Conservation (phyloP, 2,797 vertebrate species). For the Enteromius paludinosus region DNA sequence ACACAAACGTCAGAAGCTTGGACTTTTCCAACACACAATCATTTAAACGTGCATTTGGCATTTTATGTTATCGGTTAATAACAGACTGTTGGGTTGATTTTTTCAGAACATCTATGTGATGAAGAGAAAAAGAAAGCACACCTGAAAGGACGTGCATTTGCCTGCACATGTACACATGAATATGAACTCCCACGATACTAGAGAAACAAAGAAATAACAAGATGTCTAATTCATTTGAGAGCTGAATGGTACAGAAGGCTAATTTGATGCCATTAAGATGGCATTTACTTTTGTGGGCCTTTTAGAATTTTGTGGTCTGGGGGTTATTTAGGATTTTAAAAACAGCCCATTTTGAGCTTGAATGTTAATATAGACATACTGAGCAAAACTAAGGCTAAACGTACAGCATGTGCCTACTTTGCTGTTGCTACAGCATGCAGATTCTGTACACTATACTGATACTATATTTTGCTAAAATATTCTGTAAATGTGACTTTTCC, state of each 20-base stretch:
- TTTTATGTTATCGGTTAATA: neutral
- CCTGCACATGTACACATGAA: neutral
- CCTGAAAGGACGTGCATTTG: constrained; percentile 1
- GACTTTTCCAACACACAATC: neutral
- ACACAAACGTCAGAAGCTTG: constrained; percentile 2
- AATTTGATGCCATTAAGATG: neutral
- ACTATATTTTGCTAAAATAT: neutral
- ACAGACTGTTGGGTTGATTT: neutral
- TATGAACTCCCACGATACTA: neutral
- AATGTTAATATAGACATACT: neutral
- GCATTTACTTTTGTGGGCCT: neutral
- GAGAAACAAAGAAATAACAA: constrained; percentile 6
- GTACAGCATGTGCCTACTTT: neutral
- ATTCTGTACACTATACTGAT: neutral
- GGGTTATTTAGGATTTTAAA: neutral
- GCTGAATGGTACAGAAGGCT: constrained; percentile 4
- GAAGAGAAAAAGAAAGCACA: neutral
- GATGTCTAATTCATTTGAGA: constrained; percentile 3
- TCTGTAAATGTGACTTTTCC: neutral
- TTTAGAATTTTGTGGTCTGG: neutral
- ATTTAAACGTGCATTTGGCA: neutral
- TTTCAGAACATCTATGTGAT: neutral
- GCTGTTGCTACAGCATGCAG: neutral
- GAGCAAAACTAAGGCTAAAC: neutral
- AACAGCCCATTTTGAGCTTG: neutral